A percentile compares a stretch with the other conserved stretches of the same genome.
Evolutionary conservation across 2,888 invertebrate species (phyloP).

Genomic region (Seira musarum): DNA sequence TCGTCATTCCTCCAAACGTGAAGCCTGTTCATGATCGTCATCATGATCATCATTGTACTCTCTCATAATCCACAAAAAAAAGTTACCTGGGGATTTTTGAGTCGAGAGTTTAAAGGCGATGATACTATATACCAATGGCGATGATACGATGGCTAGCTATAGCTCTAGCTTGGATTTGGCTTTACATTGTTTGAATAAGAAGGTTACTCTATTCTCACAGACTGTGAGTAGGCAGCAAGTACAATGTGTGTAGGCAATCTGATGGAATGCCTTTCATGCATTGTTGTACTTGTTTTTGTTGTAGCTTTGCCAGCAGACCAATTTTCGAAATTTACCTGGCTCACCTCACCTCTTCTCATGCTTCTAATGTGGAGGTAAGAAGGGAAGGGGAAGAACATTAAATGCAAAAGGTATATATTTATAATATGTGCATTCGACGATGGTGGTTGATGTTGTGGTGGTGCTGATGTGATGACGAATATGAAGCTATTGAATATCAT

Average conservation of each 20-base stretch:
- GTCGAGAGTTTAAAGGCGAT: neutral
- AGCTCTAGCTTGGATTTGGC: no score
- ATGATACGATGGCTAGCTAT: no score
- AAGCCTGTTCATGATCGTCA: conserved; percentile 25
- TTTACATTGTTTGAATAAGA: neutral
- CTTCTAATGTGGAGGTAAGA: conserved; percentile 7
- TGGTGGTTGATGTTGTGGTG: neutral
- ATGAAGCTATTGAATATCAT: neutral
- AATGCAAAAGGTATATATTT: no score
- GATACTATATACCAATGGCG: no score
- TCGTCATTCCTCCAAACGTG: conserved; percentile 34
- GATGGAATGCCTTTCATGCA: conserved; percentile 41
- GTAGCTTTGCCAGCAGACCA: conserved; percentile 41
- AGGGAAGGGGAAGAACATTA: neutral
- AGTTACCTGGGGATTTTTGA: conserved; percentile 21
- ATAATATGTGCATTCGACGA: conserved; percentile 9
- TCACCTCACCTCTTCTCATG: no score
- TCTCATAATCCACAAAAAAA: conserved; percentile 21
- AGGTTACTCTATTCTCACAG: conserved; percentile 11
- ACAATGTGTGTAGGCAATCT: conserved; percentile 6
- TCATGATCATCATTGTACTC: no score
- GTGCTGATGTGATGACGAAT: neutral
- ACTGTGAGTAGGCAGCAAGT: neutral
- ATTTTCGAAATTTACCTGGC: conserved; percentile 15
- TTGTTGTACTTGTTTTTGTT: conserved; percentile 19